phyloP scores from a whole-genome alignment of 2,113 vertebrate genomes.

The Sceloporus undulatus region DNA sequence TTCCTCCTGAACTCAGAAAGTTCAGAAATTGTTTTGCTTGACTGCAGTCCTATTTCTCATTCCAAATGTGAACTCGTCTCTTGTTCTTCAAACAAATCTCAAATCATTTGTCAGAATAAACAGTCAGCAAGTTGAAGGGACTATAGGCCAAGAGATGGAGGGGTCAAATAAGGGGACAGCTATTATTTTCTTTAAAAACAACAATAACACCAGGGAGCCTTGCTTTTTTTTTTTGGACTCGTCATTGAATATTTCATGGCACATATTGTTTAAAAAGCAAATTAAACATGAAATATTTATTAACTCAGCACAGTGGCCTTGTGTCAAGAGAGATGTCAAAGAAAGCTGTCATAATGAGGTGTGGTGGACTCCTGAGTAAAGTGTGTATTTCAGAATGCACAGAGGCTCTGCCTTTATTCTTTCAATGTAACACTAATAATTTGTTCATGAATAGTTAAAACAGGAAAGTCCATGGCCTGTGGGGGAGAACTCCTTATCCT shows the following conservation, averaged over 20 bases:
- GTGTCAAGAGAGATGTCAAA: not conserved
- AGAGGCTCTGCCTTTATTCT: not conserved
- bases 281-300: constrained; percentile 21
- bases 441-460: not conserved
- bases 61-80: not conserved
- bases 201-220: not conserved
- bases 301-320: not conserved
- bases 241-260: constrained; percentile 15
- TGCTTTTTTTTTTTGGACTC: not conserved
- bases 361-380: not conserved
- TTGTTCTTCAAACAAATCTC: constrained; percentile 1
- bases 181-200: not conserved
- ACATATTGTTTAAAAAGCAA: constrained; percentile 10
- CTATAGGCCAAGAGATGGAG: not conserved
- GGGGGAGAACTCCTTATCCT: too few relatives aligned
- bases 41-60: not conserved
- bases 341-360: not conserved
- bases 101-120: not conserved
- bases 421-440: not conserved
- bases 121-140: not conserved
- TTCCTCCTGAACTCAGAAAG: too few relatives aligned
- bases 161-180: not conserved
- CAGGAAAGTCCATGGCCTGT: too few relatives aligned
- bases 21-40: too few relatives aligned
- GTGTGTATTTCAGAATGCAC: not conserved